Percentiles rank a stretch among this genome's conserved stretches.
Conservation (phyloP, 1,140 invertebrate genomes). For the Lutraria rhynchaena region DNA sequence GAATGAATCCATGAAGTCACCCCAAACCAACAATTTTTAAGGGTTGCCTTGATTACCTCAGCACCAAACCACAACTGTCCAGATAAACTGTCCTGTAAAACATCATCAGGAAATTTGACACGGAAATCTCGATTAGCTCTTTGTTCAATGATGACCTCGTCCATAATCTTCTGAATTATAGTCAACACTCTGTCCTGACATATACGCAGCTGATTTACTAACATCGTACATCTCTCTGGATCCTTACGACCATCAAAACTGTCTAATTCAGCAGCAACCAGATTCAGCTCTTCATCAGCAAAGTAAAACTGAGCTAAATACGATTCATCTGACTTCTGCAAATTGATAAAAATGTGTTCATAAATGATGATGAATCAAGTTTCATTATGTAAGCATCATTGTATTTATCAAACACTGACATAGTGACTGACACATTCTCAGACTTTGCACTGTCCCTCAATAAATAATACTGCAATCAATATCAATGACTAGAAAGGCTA, state of each 20-base stretch:
- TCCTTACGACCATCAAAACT: constrained; percentile 99
- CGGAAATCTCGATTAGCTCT: constrained; percentile 96
- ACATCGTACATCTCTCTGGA: constrained; percentile 95
- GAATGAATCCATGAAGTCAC: no score
- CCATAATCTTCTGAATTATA: constrained; percentile 97
- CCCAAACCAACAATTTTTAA: no score
- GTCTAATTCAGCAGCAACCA: constrained; percentile 96
- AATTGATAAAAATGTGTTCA: no score
- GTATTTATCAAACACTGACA: no score
- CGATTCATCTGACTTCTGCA: constrained; percentile 94
- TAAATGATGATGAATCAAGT: no score
- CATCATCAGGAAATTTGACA: constrained; percentile 99
- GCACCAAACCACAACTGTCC: constrained; percentile 99
- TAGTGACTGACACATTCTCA: no score
- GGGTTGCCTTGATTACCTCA: no score
- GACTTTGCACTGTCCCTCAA: no score
- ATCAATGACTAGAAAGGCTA: no score
- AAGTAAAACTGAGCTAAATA: constrained; percentile 98
- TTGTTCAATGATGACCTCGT: constrained; percentile 93
- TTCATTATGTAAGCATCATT: no score
- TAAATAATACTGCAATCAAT: no score
- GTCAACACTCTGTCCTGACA: constrained; percentile 86
- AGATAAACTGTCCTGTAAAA: constrained; percentile 97
- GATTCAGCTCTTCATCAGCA: constrained; percentile 97
- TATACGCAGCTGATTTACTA: constrained; percentile 94